Evolutionary conservation across 1,140 invertebrate genomes (phyloP).

Genomic region (Adelges cooleyi): DNA sequence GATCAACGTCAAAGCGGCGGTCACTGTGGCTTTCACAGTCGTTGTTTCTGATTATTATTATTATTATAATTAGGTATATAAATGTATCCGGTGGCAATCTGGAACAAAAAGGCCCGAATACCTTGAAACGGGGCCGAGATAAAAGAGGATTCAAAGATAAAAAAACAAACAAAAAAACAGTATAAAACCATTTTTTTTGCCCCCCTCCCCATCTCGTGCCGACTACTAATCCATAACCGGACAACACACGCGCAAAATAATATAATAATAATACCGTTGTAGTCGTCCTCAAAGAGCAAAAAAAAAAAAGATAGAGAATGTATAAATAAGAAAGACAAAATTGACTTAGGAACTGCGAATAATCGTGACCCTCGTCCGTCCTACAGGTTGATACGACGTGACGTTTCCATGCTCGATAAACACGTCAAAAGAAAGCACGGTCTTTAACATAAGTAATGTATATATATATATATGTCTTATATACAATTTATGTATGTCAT

Average conservation of each 20-base stretch:
- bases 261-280: too few species aligned
- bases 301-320: too few species aligned
- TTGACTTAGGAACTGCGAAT: not conserved
- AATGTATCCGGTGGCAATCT: not conserved
- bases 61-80: too few species aligned
- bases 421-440: not conserved
- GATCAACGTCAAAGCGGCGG: slow-evolving; percentile 18
- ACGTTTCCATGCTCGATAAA: slow-evolving; percentile 17
- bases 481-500: too few species aligned
- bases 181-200: not conserved
- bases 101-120: slow-evolving; percentile 22
- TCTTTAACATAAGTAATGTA: not conserved
- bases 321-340: too few species aligned
- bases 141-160: not conserved
- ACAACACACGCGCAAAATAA: too few species aligned
- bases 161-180: not conserved
- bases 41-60: too few species aligned
- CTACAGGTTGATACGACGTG: slow-evolving; percentile 1
- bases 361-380: slow-evolving; percentile 18
- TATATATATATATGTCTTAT: not conserved
- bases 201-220: not conserved
- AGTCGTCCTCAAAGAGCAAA: too few species aligned
- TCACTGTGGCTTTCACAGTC: slow-evolving; percentile 15
- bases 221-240: too few species aligned
- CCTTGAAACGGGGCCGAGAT: not conserved